Base-by-base conservation (phyloP, 2,113 vertebrate species). In the Alligator mississippiensis region DNA sequence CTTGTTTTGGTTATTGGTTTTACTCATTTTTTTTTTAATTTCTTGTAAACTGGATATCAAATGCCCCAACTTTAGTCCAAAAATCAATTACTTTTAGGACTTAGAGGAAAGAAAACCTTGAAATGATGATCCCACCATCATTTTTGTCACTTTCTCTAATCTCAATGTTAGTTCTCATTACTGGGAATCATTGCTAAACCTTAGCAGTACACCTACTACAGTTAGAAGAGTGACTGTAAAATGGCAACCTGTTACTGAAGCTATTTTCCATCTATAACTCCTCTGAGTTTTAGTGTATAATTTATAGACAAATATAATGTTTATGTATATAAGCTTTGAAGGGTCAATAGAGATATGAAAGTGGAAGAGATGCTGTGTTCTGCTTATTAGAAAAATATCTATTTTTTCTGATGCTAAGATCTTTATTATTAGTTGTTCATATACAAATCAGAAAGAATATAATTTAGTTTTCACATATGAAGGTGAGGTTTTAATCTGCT, bases 1-100 rank as follows among this genome's bases (percentile, higher is more conserved):
- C 15, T 77, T 38, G 38, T 38, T 38, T 38, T 38, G 38, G 38
- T 38, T 78, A 68, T 74, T 93, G 6, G 4, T 74, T 96, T 96
- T 93, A 60, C 77, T 92, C 61, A 92, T 91, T 15, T 77, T 47
- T 59, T 94, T 96, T 93, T 70, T 94, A 94, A 95, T 95, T 92
- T 75, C 78, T 85, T 93, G 22, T 90, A 93, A 97, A 93, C 30
- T 76, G 30, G 80, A 61, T 93, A 86, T 81, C 77, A 88, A 90
- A 84, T 80, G 66, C 34, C 59, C 28, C 90, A 87, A 72, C 82
- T 91, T 97, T 93, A 74, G 95, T 92, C 89, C 28, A 78, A 85
- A 47, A 96, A 87, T 88, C 70, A 95, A 77, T 85, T 91, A 64
- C 30, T 90, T 80, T 55, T 87, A 88, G 91, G 92, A 88, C 55